Evolutionary conservation across 2,113 vertebrate species (phyloP).

Genomic region (Leucopsar rothschildi): DNA sequence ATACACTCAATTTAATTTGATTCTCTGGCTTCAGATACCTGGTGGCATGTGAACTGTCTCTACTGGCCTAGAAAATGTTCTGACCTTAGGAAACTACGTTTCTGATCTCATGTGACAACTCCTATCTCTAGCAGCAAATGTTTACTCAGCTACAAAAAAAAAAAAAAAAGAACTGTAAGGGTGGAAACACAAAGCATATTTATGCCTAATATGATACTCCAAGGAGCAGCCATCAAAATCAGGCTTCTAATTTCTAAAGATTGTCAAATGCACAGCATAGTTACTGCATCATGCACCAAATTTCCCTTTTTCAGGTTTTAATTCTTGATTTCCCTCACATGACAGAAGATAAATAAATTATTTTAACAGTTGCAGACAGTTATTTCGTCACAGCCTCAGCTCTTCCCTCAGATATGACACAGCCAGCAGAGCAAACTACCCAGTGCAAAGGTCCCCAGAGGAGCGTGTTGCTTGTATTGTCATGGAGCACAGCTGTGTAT

Average conservation of each 20-base stretch:
- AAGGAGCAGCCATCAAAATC: slow-evolving; percentile 11
- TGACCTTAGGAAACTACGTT: background rate
- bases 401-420: background rate
- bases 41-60: background rate
- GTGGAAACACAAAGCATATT: background rate
- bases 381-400: background rate
- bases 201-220: background rate
- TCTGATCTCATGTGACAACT: background rate
- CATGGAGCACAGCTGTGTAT: background rate
- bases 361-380: background rate
- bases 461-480: background rate
- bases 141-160: background rate
- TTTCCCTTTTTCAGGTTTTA: background rate
- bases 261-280: background rate
- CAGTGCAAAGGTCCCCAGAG: background rate
- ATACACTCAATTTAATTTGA: background rate
- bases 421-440: background rate
- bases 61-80: background rate
- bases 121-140: background rate
- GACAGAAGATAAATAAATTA: background rate
- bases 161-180: background rate
- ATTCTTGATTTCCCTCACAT: background rate
- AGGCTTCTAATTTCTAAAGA: background rate
- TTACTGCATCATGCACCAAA: background rate
- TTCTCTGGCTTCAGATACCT: background rate